phyloP scores from a whole-genome alignment of 2,888 invertebrate species.

The Chouioia cunea region DNA sequence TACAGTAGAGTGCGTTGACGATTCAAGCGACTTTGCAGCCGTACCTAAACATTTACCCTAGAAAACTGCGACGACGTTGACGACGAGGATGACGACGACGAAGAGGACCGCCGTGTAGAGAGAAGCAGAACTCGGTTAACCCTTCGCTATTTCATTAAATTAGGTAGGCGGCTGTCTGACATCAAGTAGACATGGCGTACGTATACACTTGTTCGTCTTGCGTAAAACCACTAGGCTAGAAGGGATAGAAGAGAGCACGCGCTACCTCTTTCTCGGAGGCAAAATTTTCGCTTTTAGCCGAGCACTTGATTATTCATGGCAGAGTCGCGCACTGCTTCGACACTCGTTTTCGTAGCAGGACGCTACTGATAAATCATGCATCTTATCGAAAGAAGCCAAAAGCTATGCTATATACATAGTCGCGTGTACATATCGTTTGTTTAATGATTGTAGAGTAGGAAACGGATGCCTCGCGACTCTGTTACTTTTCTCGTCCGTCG shows the following conservation, averaged over 20 bases:
- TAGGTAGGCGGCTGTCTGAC: conserved; percentile 55
- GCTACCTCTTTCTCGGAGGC: conserved; percentile 47
- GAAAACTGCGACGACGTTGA: conserved; percentile 45
- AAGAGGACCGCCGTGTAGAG: neutral
- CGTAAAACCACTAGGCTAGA: conserved; percentile 51
- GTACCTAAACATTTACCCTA: conserved; percentile 62
- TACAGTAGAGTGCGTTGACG: conserved; percentile 16
- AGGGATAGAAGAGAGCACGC: conserved; percentile 34
- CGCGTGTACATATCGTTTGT: conserved; percentile 45
- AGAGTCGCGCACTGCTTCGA: conserved; percentile 54
- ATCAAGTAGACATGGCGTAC: conserved; percentile 41
- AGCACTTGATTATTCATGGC: conserved; percentile 68
- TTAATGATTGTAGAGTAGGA: neutral
- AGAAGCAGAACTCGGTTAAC: conserved; percentile 59
- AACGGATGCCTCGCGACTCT: too few relatives aligned
- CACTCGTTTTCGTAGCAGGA: conserved; percentile 50
- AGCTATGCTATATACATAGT: conserved; percentile 19
- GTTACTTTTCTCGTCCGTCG: too few relatives aligned
- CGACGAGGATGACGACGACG: conserved; percentile 9
- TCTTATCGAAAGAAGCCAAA: conserved; percentile 59
- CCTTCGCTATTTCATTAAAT: conserved; percentile 67
- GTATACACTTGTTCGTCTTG: conserved; percentile 31
- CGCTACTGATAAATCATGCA: conserved; percentile 63
- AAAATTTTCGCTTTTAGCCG: conserved; percentile 68
- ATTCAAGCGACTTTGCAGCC: conserved; percentile 53